Conservation (phyloP, 2,888 invertebrate species). For the Spisula subtruncata region DNA sequence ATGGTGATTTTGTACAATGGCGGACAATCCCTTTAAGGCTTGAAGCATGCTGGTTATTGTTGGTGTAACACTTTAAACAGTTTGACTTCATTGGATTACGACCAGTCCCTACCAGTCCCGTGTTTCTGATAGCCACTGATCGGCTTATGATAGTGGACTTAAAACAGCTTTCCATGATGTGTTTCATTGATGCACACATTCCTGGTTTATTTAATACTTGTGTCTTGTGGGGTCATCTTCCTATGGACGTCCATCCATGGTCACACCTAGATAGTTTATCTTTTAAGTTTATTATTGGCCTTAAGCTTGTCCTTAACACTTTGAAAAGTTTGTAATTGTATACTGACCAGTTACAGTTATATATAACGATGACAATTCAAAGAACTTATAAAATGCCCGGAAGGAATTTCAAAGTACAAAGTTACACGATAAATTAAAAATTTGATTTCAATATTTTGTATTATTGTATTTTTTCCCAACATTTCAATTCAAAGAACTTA, state of each 20-base stretch:
- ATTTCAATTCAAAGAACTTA: too few relatives aligned
- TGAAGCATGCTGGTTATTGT: neutral
- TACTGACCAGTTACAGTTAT: too few relatives aligned
- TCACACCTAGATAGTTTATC: neutral
- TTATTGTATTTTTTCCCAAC: too few relatives aligned
- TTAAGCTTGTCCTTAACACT: neutral
- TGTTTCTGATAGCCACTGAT: neutral
- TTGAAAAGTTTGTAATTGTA: too few relatives aligned
- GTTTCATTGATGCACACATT: neutral
- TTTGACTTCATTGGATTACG: slow-evolving; percentile 20
- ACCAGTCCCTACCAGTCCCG: neutral
- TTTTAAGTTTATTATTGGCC: neutral
- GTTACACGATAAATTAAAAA: too few relatives aligned
- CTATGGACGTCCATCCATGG: neutral
- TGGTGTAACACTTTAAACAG: slow-evolving; percentile 11
- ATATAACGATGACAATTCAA: too few relatives aligned
- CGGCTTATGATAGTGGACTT: slow-evolving; percentile 16
- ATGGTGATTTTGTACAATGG: neutral
- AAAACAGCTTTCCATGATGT: neutral
- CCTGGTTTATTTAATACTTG: too few relatives aligned
- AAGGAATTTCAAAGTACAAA: too few relatives aligned
- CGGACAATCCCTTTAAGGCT: neutral
- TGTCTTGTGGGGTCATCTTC: neutral
- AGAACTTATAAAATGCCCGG: too few relatives aligned
- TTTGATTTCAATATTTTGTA: too few relatives aligned